Evolutionary conservation across 2,888 invertebrate species (phyloP), one percentile per base, ranked within the genome.

Genomic region (Agrilus biguttatus): DNA sequence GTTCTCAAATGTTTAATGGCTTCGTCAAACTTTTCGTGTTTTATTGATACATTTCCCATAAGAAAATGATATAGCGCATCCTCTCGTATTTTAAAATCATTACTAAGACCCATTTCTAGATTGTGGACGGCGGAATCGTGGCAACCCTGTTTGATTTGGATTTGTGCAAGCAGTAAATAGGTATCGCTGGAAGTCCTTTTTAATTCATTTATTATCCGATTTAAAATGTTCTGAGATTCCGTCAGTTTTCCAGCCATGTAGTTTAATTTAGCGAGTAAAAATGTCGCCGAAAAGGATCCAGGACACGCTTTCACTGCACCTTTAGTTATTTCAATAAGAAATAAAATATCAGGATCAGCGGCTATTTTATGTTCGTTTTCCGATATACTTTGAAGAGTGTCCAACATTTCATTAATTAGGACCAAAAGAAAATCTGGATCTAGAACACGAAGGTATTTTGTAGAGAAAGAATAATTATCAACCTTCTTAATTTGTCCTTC

Each of bases 1-100:
- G 77, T 77, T 40, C 78, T 73, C 47, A 90, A 77, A 49, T 84
- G 83, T 45, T 80, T 77, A 37, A 88, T 72, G 0, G 85, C 79
- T 41, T 83, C 83, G 33, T 78, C 74, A 5, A 76, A 66, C 53
- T 85, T 77, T 14, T 79, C 78, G 42, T 77, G 74, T 53, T 80
- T 75, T 59, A 86, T 90, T 50, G 86, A 77, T 39, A 95, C 80
- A 21, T 87, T 72, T 1, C 92, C 93, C 51, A 80, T 77, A 1
- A 93, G 75, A 47, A 92, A 75, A 66, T 93, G 89, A 60, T 90
- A 97, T 60, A 91, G 71, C 0, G 93, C 88, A 64, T 87, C 84
- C 46, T 95, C 92, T 49, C 93, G 71, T 0, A 96, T 83, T 66
- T 87, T 83, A 60, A 97, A 95, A 64, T 95, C 89, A 58, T 87